Percentiles rank a stretch among this genome's conserved stretches.
Evolutionary conservation across 2,797 vertebrate genomes (phyloP).

Genomic region (Acipenser transmontanus): DNA sequence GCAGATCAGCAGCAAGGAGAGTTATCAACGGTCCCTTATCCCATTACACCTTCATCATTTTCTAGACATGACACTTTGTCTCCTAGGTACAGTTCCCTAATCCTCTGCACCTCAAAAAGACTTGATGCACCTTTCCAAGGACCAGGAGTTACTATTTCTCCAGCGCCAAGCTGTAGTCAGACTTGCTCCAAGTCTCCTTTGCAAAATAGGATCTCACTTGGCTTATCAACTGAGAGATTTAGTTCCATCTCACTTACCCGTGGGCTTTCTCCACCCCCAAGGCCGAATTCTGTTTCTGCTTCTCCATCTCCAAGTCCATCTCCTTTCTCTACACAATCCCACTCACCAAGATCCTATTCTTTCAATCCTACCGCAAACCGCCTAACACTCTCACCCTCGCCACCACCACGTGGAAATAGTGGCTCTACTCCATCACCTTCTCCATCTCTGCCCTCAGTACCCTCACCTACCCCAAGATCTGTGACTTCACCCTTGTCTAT

Average conservation of each 20-base stretch:
- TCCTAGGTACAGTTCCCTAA: constrained; percentile 34
- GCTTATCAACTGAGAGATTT: constrained; percentile 13
- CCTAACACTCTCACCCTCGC: constrained; percentile 45
- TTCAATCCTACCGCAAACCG: constrained; percentile 24
- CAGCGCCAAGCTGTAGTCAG: constrained; percentile 10
- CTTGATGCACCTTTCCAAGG: constrained; percentile 12
- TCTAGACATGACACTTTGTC: constrained; percentile 36
- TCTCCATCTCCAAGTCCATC: constrained; percentile 49
- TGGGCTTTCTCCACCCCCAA: constrained; percentile 37
- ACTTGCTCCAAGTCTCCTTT: constrained; percentile 1
- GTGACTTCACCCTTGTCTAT: constrained; percentile 55
- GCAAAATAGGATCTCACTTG: constrained; percentile 15
- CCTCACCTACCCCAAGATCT: constrained; percentile 65
- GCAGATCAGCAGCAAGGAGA: constrained; percentile 10
- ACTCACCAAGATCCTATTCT: constrained; percentile 15
- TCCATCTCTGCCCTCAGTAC: constrained; percentile 54
- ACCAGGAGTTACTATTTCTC: constrained; percentile 17
- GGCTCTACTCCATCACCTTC: constrained; percentile 54
- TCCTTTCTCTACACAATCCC: constrained; percentile 43
- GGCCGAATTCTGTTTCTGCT: constrained; percentile 44
- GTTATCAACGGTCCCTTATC: constrained; percentile 19
- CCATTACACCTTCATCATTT: constrained; percentile 33
- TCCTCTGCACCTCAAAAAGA: constrained; percentile 21
- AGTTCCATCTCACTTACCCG: constrained; percentile 20
- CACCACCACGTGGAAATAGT: constrained; percentile 34